Evolutionary conservation across 2,888 invertebrate genomes (phyloP).

Genomic region (Brassicogethes aeneus): DNA sequence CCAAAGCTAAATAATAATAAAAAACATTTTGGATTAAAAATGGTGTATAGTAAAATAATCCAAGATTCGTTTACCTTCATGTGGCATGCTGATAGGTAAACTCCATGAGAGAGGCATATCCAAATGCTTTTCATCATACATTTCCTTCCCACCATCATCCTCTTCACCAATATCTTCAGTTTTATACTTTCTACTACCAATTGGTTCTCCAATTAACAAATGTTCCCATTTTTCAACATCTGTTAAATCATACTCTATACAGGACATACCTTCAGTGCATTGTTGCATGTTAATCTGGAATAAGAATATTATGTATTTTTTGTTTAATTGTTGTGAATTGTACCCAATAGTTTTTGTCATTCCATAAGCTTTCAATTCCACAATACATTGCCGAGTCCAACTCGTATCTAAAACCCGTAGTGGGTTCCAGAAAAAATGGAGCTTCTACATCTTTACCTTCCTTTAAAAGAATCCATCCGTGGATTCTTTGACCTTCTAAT

Average conservation of each 20-base stretch:
- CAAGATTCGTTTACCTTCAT: too few species aligned
- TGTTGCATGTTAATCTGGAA: constrained; percentile 53
- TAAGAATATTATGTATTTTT: not conserved
- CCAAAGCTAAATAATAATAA: constrained; percentile 21
- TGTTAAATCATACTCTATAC: constrained; percentile 54
- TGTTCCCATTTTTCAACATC: constrained; percentile 62
- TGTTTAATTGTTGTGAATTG: too few species aligned
- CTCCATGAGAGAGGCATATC: constrained; percentile 74
- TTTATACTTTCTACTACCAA: constrained; percentile 34
- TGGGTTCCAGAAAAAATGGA: constrained; percentile 76
- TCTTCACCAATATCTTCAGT: constrained; percentile 46
- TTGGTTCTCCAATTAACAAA: constrained; percentile 61
- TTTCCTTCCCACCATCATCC: constrained; percentile 41
- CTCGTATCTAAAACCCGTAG: constrained; percentile 60
- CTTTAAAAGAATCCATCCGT: constrained; percentile 75
- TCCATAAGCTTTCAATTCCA: constrained; percentile 78
- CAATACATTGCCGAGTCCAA: constrained; percentile 54
- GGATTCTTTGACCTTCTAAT: constrained; percentile 60
- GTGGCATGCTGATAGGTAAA: constrained; percentile 52
- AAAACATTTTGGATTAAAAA: too few species aligned
- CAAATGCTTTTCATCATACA: constrained; percentile 58
- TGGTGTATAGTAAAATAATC: too few species aligned
- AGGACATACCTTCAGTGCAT: constrained; percentile 42
- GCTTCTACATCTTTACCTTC: constrained; percentile 49
- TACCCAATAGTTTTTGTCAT: constrained; percentile 76